phyloP scores from a whole-genome alignment of 2,113 vertebrate species.

The Eulacestoma nigropectus region DNA sequence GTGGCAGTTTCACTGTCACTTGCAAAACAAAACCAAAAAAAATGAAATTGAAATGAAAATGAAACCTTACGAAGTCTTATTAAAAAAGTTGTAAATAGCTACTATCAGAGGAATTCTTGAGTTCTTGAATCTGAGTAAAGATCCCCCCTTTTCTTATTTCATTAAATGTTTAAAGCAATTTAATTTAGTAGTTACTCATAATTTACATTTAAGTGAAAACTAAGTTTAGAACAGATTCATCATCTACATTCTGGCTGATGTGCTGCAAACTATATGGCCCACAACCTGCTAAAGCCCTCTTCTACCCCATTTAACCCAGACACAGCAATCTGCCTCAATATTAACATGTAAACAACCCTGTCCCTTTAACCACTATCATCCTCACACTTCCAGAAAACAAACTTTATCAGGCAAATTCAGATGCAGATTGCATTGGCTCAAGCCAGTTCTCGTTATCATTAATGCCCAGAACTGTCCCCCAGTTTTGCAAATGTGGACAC shows the following conservation, averaged over 20 bases:
- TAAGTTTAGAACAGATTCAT: background rate
- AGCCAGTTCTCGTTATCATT: conserved; percentile 56
- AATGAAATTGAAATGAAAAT: background rate
- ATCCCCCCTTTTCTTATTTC: background rate
- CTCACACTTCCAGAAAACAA: conserved; percentile 60
- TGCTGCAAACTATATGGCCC: background rate
- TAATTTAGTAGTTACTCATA: background rate
- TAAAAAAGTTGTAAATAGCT: background rate
- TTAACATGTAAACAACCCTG: conserved; percentile 18
- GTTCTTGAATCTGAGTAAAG: background rate
- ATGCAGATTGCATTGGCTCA: conserved; percentile 49
- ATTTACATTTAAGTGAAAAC: background rate
- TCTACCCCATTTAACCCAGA: background rate
- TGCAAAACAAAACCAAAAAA: background rate
- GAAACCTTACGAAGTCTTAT: background rate
- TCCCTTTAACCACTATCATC: background rate
- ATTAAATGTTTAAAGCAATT: background rate
- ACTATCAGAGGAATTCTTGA: background rate
- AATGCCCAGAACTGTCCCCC: conserved; percentile 38
- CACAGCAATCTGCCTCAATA: background rate
- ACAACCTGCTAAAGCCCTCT: background rate
- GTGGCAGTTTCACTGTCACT: background rate
- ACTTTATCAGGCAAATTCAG: conserved; percentile 70
- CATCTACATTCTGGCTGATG: background rate
- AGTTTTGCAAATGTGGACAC: background rate